Percentiles rank a stretch among this genome's conserved stretches.
phyloP scores from a whole-genome alignment of 2,888 invertebrate species.

The Venustoraphidia nigricollis region DNA sequence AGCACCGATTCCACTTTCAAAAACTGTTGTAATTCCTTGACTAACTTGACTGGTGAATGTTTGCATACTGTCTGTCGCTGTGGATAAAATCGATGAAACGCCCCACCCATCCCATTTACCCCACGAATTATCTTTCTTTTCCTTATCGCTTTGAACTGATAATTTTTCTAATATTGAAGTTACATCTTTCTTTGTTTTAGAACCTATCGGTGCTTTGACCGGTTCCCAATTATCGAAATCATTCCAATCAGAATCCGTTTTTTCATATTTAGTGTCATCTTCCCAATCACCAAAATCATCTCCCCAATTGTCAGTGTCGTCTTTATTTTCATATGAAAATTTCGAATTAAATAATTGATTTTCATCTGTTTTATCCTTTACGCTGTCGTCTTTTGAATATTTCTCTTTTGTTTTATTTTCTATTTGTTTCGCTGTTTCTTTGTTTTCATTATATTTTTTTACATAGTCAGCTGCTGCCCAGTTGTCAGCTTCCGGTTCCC shows the following conservation, averaged over 20 bases:
- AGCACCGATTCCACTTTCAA: slow-evolving; percentile 70
- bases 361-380: neutral
- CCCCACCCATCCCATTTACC: slow-evolving; percentile 64
- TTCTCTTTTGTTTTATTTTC: no score
- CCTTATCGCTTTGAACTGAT: slow-evolving; percentile 16
- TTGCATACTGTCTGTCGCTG: slow-evolving; percentile 60
- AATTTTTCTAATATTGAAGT: slow-evolving; percentile 22
- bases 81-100: slow-evolving; percentile 52
- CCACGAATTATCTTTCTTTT: slow-evolving; percentile 19
- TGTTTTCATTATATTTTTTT: no score
- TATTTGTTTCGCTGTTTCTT: no score
- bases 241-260: slow-evolving; percentile 30
- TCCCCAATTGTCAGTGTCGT: slow-evolving; percentile 1
- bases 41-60: slow-evolving; percentile 69
- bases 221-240: slow-evolving; percentile 35
- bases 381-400: neutral
- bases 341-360: neutral
- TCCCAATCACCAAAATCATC: slow-evolving; percentile 28
- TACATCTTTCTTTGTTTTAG: slow-evolving; percentile 15
- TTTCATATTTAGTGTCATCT: slow-evolving; percentile 13
- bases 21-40: slow-evolving; percentile 58
- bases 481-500: no score
- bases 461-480: no score
- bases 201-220: slow-evolving; percentile 13
- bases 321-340: neutral